A percentile compares a stretch with the other conserved stretches of the same genome.
phyloP scores from a whole-genome alignment of 2,113 vertebrate genomes.

The Lepus americanus region DNA sequence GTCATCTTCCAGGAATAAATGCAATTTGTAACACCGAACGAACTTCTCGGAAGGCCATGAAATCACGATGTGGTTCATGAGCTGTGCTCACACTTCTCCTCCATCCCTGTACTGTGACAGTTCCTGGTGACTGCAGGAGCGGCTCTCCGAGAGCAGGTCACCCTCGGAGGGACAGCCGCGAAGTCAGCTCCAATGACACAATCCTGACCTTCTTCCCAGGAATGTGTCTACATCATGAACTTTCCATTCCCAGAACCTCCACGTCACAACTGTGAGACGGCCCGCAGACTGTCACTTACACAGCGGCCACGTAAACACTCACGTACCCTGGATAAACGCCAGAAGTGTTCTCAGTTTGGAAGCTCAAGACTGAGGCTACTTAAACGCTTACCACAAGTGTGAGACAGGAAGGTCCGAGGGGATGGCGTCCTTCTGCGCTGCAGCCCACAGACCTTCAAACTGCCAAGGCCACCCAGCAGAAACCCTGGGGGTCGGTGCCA shows the following conservation, averaged over 20 bases:
- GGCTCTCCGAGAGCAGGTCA: background rate
- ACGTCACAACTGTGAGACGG: background rate
- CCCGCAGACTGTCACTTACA: background rate
- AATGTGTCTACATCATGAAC: constrained; percentile 2
- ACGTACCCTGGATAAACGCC: constrained; percentile 38
- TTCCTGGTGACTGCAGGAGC: background rate
- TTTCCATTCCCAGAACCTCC: constrained; percentile 41
- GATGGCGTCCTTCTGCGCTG: background rate
- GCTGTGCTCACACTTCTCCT: background rate
- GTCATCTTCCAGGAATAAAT: constrained; percentile 48
- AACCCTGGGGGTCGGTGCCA: too few relatives aligned
- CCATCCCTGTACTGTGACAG: background rate
- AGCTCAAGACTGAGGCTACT: constrained; percentile 48
- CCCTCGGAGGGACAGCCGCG: background rate
- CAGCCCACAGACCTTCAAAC: background rate
- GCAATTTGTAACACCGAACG: background rate
- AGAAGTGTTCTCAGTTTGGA: constrained; percentile 48
- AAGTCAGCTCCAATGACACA: background rate
- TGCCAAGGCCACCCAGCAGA: background rate
- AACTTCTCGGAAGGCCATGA: constrained; percentile 10
- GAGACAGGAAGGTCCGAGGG: background rate
- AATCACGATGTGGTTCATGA: background rate
- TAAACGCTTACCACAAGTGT: background rate
- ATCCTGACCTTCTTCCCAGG: constrained; percentile 23
- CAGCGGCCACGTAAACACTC: constrained; percentile 23